Percentiles rank a stretch among this genome's conserved stretches.
Conservation (phyloP, 2,888 invertebrate species). For the Ethmia dodecea region DNA sequence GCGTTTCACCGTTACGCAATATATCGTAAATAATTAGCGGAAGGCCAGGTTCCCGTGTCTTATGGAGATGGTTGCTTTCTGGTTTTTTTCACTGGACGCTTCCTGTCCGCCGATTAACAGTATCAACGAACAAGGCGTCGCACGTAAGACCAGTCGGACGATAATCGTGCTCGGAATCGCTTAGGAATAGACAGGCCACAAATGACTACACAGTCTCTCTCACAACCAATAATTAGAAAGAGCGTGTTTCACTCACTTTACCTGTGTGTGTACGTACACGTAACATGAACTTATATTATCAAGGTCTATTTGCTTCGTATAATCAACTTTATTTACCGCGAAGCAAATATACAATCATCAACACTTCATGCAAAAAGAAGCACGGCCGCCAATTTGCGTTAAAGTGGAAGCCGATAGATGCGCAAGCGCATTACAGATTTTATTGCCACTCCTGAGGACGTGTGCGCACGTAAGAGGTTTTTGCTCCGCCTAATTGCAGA, state of each 20-base stretch:
- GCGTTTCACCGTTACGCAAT: slow-evolving; percentile 77
- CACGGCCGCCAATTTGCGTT: slow-evolving; percentile 25
- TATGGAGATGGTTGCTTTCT: slow-evolving; percentile 68
- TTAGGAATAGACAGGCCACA: too few species aligned
- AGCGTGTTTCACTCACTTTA: too few species aligned
- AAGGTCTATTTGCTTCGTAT: slow-evolving; percentile 14
- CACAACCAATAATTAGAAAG: too few species aligned
- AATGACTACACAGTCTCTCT: too few species aligned
- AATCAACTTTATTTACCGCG: neutral
- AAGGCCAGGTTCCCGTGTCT: slow-evolving; percentile 75
- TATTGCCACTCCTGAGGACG: slow-evolving; percentile 36
- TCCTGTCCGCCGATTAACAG: slow-evolving; percentile 58
- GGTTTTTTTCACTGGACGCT: slow-evolving; percentile 64
- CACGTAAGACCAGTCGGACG: slow-evolving; percentile 1
- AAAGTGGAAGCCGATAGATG: slow-evolving; percentile 36
- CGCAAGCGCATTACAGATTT: slow-evolving; percentile 41
- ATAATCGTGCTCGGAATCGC: too few species aligned
- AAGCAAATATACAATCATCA: neutral
- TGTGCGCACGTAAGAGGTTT: slow-evolving; percentile 48
- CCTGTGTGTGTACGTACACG: too few species aligned
- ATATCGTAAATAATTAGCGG: slow-evolving; percentile 78
- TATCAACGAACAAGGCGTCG: slow-evolving; percentile 28
- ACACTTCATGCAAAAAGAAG: neutral
- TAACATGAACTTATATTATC: slow-evolving; percentile 31
- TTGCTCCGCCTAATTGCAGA: slow-evolving; percentile 47